Evolutionary conservation across 2,113 vertebrate genomes (phyloP).

Genomic region (Toxotes jaculatrix): DNA sequence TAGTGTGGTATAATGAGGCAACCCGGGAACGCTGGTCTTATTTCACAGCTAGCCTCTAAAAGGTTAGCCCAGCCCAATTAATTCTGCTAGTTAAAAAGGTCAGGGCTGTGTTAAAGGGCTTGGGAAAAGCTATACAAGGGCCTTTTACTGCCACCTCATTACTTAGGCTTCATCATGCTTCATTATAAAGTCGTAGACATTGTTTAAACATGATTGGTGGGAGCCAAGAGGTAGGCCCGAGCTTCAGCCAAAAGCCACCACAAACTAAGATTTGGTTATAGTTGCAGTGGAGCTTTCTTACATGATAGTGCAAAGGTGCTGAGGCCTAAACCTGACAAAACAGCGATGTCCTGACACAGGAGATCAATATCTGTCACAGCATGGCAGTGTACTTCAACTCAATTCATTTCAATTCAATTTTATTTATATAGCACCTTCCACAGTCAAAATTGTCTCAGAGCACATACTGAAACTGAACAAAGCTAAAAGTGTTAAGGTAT

Average conservation of each 20-base stretch:
- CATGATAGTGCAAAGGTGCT: conserved; percentile 14
- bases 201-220: conserved; percentile 77
- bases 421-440: too few species aligned
- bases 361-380: neutral
- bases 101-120: conserved; percentile 79
- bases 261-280: conserved; percentile 14
- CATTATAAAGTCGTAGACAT: conserved; percentile 77
- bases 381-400: too few species aligned
- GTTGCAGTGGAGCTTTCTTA: neutral
- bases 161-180: conserved; percentile 80
- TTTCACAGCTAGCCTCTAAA: conserved; percentile 77
- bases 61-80: conserved; percentile 86
- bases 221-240: conserved; percentile 12
- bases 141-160: conserved; percentile 75
- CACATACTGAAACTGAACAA: neutral
- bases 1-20: conserved; percentile 80
- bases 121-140: conserved; percentile 71
- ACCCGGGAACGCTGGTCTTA: conserved; percentile 77
- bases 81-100: conserved; percentile 86
- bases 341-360: neutral
- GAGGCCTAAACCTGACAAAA: neutral
- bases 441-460: too few species aligned
- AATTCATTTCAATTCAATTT: too few species aligned
- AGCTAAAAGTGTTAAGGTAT: neutral
- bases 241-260: conserved; percentile 19